Evolutionary conservation across 2,113 vertebrate species (phyloP).

Genomic region (Archilochus colubris): DNA sequence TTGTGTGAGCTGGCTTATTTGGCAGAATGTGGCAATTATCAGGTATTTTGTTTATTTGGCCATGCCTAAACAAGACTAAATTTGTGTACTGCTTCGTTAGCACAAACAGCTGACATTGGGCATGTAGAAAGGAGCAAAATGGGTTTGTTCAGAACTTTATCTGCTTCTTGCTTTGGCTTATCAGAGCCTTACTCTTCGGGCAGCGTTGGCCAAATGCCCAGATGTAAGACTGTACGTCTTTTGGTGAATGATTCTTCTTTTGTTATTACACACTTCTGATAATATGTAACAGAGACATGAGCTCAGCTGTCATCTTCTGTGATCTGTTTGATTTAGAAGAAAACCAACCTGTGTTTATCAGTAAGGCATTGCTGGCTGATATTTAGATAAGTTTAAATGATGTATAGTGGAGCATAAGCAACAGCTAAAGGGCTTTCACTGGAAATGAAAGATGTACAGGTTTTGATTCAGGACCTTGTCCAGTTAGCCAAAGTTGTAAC

Average conservation of each 20-base stretch:
- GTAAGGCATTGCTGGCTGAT: background rate
- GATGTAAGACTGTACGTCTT: background rate
- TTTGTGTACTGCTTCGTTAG: background rate
- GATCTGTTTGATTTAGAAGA: background rate
- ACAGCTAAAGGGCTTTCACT: background rate
- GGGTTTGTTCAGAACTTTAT: background rate
- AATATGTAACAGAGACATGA: background rate
- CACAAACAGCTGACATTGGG: background rate
- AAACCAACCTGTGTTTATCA: fast-evolving
- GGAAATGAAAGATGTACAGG: background rate
- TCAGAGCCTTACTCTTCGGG: background rate
- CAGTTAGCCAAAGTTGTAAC: background rate
- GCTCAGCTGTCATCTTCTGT: background rate
- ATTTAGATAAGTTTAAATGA: background rate
- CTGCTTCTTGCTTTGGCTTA: background rate
- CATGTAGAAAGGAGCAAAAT: background rate
- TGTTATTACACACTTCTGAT: background rate
- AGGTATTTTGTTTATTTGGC: background rate
- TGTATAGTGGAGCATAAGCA: background rate
- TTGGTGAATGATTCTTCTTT: background rate
- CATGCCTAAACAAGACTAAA: background rate
- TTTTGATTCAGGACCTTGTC: background rate
- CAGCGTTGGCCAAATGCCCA: background rate
- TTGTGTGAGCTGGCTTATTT: background rate
- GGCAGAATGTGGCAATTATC: background rate